Conservation (phyloP, 1,140 invertebrate species). For the Macrotrachela quadricornifera region DNA sequence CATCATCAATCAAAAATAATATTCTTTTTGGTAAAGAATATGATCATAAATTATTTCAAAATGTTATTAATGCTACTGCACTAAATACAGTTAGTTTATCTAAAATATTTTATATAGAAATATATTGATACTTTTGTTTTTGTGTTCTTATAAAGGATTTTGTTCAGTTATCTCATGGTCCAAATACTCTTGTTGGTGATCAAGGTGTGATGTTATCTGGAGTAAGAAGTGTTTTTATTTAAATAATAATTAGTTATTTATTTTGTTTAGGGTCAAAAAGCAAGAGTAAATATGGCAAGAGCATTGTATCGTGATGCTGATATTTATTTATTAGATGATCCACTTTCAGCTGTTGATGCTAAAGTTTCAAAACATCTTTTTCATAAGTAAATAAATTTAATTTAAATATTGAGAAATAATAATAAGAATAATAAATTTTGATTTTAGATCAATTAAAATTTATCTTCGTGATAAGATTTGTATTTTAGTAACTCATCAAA, state of each 20-base stretch:
- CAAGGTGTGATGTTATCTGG: slow-evolving; percentile 61
- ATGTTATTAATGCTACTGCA: slow-evolving; percentile 7
- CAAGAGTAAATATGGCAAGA: slow-evolving; percentile 26
- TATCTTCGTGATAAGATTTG: slow-evolving; percentile 48
- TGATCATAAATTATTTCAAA: slow-evolving; percentile 15
- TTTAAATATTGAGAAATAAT: too few species aligned
- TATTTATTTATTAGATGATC: slow-evolving; percentile 58
- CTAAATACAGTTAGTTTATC: slow-evolving; percentile 19
- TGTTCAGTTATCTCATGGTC: slow-evolving; percentile 48
- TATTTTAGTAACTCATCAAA: slow-evolving; percentile 62
- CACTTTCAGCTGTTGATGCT: slow-evolving; percentile 56
- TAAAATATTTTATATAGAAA: background rate
- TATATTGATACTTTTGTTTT: too few species aligned
- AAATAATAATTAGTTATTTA: too few species aligned
- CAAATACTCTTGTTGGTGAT: slow-evolving; percentile 68
- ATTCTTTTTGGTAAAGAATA: slow-evolving; percentile 49
- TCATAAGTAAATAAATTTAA: slow-evolving; percentile 17
- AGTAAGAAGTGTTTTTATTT: slow-evolving; percentile 71
- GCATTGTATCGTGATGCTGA: slow-evolving; percentile 56
- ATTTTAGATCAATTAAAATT: slow-evolving; percentile 30
- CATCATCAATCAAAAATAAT: slow-evolving; percentile 48
- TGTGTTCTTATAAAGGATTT: slow-evolving; percentile 44
- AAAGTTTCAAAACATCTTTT: slow-evolving; percentile 58
- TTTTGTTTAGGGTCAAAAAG: too few species aligned
- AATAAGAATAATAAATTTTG: too few species aligned